These are phyloP conservation scores for Drosophila trapezifrons DNA, from an alignment of 1,140 invertebrate genomes.

Conservation along the genomic window DNA sequence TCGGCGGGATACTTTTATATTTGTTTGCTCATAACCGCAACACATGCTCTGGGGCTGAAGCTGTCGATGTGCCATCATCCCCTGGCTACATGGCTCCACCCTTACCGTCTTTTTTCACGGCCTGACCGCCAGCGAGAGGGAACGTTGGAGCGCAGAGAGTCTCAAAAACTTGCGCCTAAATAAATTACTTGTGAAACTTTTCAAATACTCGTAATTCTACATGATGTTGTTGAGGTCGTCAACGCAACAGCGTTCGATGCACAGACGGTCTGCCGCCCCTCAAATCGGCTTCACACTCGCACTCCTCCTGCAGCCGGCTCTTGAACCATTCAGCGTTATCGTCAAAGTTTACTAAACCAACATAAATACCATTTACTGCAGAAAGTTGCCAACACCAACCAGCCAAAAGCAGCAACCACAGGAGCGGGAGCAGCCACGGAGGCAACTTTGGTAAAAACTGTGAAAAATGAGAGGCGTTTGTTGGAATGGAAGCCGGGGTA, in stretches of 20 bases:
- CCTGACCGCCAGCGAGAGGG: constrained; percentile 43
- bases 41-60: constrained; percentile 62
- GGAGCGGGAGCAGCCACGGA: constrained; percentile 18
- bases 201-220: constrained; percentile 82
- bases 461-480: constrained; percentile 67
- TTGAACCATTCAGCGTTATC: constrained; percentile 61
- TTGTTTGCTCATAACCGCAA: constrained; percentile 81
- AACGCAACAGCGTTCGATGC: constrained; percentile 66
- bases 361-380: constrained; percentile 82
- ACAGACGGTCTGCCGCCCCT: constrained; percentile 23
- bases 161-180: constrained; percentile 80
- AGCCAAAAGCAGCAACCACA: constrained; percentile 5
- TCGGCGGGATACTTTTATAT: constrained; percentile 80
- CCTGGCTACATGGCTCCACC: not conserved
- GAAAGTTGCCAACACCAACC: constrained; percentile 66
- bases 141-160: constrained; percentile 18
- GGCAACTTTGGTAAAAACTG: constrained; percentile 57
- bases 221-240: constrained; percentile 82
- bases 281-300: constrained; percentile 12
- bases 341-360: constrained; percentile 82
- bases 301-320: constrained; percentile 21
- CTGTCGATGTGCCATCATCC: constrained; percentile 39
- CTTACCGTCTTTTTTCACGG: constrained; percentile 34
- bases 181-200: constrained; percentile 83
- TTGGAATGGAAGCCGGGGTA: constrained; percentile 18